A percentile compares a stretch with the other conserved stretches of the same genome.
Conservation (phyloP, 37 sponge, comb jelly and placozoan genomes). For the Haliclona indistincta region DNA sequence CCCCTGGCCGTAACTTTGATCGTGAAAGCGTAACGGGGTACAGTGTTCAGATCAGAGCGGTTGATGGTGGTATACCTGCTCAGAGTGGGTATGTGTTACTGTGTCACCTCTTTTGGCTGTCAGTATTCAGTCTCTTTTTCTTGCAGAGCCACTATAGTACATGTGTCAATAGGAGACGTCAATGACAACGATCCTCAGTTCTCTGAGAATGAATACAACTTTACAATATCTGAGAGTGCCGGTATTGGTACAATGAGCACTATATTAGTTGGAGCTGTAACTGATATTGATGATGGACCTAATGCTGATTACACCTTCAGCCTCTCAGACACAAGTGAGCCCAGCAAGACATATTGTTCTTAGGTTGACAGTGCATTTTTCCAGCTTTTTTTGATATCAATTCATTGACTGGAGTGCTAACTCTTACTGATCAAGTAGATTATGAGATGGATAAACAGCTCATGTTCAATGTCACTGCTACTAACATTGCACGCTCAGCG, state of each 20-base stretch:
- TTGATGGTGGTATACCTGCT: conserved; percentile 9
- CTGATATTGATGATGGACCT: conserved; percentile 42
- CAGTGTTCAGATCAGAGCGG: conserved; percentile 16
- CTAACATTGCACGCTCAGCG: background rate
- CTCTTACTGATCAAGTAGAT: conserved; percentile 12
- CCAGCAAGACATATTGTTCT: background rate
- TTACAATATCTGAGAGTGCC: conserved; percentile 12
- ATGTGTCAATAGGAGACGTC: conserved; percentile 27
- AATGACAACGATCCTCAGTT: conserved; percentile 44
- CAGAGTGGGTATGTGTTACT: background rate
- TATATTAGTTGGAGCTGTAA: conserved; percentile 29
- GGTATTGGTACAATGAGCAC: background rate
- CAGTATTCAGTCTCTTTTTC: background rate
- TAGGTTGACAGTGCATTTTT: too few species aligned
- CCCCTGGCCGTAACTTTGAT: conserved; percentile 11
- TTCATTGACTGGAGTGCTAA: conserved; percentile 23
- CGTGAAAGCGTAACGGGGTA: conserved; percentile 20
- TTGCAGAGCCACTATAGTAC: conserved; percentile 5
- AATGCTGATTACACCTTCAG: conserved; percentile 36
- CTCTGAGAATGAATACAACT: conserved; percentile 1
- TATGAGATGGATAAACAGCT: background rate
- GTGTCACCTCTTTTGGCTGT: background rate
- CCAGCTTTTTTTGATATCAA: conserved; percentile 7
- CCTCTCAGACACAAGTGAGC: conserved; percentile 1
- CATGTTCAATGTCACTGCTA: background rate